These are phyloP conservation scores for Actinia equina DNA, from an alignment of 64 coral and sea anemone species.

Conservation along the genomic window DNA sequence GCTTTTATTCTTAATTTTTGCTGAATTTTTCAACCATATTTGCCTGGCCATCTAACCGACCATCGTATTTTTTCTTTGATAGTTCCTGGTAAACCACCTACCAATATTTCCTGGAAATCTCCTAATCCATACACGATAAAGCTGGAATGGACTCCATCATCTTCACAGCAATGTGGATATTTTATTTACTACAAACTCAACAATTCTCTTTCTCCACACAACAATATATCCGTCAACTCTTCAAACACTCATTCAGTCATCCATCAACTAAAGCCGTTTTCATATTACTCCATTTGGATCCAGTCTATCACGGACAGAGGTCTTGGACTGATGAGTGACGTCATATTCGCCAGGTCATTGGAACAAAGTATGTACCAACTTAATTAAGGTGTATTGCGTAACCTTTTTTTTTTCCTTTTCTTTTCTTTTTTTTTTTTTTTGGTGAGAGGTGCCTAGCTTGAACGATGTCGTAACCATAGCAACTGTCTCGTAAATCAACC, in stretches of 20 bases:
- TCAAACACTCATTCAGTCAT: background rate
- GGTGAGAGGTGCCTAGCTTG: too few relatives aligned
- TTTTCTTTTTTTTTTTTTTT: too few relatives aligned
- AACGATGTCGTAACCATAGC: too few relatives aligned
- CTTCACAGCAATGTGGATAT: slow-evolving; percentile 35
- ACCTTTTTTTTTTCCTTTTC: too few relatives aligned
- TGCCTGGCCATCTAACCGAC: too few relatives aligned
- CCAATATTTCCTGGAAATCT: slow-evolving; percentile 28
- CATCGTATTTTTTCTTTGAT: too few relatives aligned
- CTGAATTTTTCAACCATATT: too few relatives aligned
- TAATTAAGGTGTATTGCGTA: background rate
- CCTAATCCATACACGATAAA: slow-evolving; percentile 8
- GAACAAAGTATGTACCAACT: slow-evolving; percentile 34
- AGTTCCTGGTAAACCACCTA: slow-evolving; percentile 60
- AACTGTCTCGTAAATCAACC: too few relatives aligned
- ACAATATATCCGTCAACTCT: slow-evolving; percentile 20
- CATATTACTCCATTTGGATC: slow-evolving; percentile 35
- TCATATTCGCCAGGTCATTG: slow-evolving; percentile 3
- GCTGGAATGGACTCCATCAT: background rate
- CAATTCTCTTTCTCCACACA: background rate
- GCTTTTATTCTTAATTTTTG: too few relatives aligned
- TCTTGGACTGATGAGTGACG: slow-evolving; percentile 34
- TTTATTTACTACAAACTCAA: slow-evolving; percentile 18
- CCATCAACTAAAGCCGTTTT: slow-evolving; percentile 11
- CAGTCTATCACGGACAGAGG: slow-evolving; percentile 35